phyloP scores from a whole-genome alignment of 2,888 invertebrate species.

The Trimorus sp. region DNA sequence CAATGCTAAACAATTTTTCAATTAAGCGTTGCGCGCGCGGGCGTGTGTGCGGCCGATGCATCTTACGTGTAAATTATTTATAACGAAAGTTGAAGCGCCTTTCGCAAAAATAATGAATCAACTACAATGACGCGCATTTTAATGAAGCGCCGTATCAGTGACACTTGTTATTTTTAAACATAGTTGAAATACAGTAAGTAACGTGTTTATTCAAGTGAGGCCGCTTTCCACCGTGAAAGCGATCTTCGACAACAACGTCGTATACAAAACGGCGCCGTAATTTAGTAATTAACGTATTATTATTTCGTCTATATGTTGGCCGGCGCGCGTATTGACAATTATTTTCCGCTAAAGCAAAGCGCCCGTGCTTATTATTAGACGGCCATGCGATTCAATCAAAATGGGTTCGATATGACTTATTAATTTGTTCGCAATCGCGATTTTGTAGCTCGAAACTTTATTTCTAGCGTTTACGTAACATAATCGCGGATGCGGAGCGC shows the following conservation, averaged over 20 bases:
- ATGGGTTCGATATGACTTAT: conserved; percentile 2
- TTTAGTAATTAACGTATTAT: conserved; percentile 29
- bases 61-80: conserved; percentile 48
- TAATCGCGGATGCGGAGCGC: background rate
- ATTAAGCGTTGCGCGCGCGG: conserved; percentile 26
- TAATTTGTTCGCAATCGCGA: background rate
- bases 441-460: background rate
- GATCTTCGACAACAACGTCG: conserved; percentile 13
- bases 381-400: background rate
- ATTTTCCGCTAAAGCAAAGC: conserved; percentile 19
- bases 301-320: conserved; percentile 21
- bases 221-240: conserved; percentile 25
- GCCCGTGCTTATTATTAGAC: conserved; percentile 1
- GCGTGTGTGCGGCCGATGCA: conserved; percentile 5
- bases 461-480: conserved; percentile 7
- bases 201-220: conserved; percentile 40
- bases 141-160: conserved; percentile 49
- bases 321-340: conserved; percentile 15
- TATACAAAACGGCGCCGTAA: conserved; percentile 9
- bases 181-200: conserved; percentile 52
- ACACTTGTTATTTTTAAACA: conserved; percentile 54
- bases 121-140: conserved; percentile 53
- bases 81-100: conserved; percentile 51
- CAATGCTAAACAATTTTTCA: conserved; percentile 28
- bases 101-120: conserved; percentile 57